Conservation (phyloP, 2,888 invertebrate species). For the Trachelus troglodyta region DNA sequence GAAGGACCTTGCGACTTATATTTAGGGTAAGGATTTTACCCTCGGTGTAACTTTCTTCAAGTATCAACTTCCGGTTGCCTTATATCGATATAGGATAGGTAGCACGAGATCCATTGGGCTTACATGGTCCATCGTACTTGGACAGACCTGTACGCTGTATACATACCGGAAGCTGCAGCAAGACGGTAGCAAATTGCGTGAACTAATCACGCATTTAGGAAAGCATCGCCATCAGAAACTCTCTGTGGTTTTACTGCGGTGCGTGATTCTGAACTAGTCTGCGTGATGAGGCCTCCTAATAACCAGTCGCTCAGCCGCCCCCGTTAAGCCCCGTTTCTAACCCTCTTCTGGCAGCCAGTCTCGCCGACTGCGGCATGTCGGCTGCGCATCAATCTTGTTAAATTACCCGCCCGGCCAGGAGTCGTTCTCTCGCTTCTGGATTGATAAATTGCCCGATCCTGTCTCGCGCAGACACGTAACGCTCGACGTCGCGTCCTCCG, state of each 20-base stretch:
- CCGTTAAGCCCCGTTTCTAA: conserved; percentile 23
- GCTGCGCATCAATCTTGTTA: conserved; percentile 65
- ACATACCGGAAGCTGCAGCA: neutral
- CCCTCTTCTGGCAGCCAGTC: conserved; percentile 2
- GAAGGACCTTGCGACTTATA: neutral
- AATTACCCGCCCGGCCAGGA: conserved; percentile 63
- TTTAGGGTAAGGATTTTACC: neutral
- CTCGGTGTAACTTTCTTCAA: neutral
- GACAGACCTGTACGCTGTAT: neutral
- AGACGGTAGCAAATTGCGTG: neutral
- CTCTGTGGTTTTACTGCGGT: conserved; percentile 31
- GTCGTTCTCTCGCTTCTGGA: conserved; percentile 50
- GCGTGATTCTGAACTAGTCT: conserved; percentile 52
- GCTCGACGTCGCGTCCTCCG: conserved; percentile 47
- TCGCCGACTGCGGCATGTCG: conserved; percentile 61
- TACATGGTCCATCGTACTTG: neutral
- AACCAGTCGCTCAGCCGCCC: conserved; percentile 58
- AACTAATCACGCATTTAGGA: neutral
- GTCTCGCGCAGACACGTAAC: conserved; percentile 56
- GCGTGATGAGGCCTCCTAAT: conserved; percentile 59
- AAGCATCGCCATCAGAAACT: conserved; percentile 2
- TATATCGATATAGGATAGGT: neutral
- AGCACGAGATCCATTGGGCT: neutral
- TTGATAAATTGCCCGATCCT: conserved; percentile 63
- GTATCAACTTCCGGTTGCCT: neutral